Conservation (phyloP, 2,113 vertebrate genomes). For the Phoxinus phoxinus region DNA sequence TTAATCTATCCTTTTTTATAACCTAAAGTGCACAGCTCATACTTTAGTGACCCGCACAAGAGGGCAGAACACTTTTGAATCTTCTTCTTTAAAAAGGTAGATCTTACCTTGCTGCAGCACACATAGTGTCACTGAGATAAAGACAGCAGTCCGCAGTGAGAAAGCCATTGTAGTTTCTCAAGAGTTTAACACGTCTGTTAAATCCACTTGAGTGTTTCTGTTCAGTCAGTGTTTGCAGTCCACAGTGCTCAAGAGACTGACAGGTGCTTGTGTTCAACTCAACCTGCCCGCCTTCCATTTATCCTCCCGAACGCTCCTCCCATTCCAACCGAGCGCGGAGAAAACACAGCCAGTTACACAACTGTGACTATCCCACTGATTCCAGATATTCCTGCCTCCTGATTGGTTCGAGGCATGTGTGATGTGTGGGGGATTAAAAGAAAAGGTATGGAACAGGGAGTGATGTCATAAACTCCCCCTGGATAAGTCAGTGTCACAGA, state of each 20-base stretch:
- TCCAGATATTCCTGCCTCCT: slow-evolving; percentile 50
- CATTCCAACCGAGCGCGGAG: not conserved
- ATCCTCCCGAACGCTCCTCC: slow-evolving; percentile 57
- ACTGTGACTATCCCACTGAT: slow-evolving; percentile 30
- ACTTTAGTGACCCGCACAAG: not conserved
- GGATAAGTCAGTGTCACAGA: slow-evolving; percentile 6
- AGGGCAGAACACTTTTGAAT: not conserved
- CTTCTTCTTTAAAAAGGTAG: not conserved
- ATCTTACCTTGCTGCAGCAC: slow-evolving; percentile 71
- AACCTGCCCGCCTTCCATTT: slow-evolving; percentile 60
- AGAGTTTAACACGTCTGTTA: slow-evolving; percentile 11
- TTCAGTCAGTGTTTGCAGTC: slow-evolving; percentile 1
- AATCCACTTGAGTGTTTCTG: slow-evolving; percentile 33
- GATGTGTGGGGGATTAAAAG: not conserved
- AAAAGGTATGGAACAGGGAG: not conserved
- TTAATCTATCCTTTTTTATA: not conserved
- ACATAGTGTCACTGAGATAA: slow-evolving; percentile 59
- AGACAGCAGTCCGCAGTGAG: slow-evolving; percentile 53
- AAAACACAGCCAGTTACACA: slow-evolving; percentile 46
- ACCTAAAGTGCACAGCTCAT: not conserved
- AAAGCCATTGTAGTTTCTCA: slow-evolving; percentile 60
- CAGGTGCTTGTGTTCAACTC: slow-evolving; percentile 72
- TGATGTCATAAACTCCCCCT: slow-evolving; percentile 14
- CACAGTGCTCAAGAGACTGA: slow-evolving; percentile 36
- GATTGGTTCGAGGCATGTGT: not conserved